Conservation (phyloP, 2,888 invertebrate genomes). For the Eustalomyia histrio region DNA sequence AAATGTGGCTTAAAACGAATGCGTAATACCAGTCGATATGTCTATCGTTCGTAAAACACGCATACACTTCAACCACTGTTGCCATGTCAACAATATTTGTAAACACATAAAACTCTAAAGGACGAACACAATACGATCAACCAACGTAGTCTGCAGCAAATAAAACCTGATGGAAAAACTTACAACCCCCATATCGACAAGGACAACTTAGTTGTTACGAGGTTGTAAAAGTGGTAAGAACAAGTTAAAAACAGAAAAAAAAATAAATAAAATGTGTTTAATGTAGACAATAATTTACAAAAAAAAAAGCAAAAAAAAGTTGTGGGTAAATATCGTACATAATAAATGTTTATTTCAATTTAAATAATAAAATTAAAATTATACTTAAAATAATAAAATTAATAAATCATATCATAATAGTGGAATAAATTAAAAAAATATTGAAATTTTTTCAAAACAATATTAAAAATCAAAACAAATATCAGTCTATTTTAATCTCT, state of each 20-base stretch:
- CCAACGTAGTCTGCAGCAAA: slow-evolving; percentile 9
- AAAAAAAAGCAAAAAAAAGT: slow-evolving; percentile 2
- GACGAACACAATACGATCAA: slow-evolving; percentile 38
- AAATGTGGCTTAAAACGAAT: slow-evolving; percentile 3
- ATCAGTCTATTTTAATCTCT: slow-evolving; percentile 63
- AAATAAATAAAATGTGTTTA: slow-evolving; percentile 43
- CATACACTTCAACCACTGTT: slow-evolving; percentile 34
- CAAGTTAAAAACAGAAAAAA: neutral
- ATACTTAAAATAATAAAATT: neutral
- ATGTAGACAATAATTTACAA: slow-evolving; percentile 21
- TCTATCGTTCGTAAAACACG: too few relatives aligned
- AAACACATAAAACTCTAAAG: neutral
- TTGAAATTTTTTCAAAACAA: slow-evolving; percentile 6
- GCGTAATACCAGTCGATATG: too few relatives aligned
- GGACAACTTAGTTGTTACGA: slow-evolving; percentile 50
- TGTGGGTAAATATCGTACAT: slow-evolving; percentile 4
- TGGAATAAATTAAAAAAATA: slow-evolving; percentile 11
- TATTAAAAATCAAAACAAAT: slow-evolving; percentile 27
- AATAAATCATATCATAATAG: slow-evolving; percentile 1
- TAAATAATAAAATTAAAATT: slow-evolving; percentile 1
- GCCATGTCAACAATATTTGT: slow-evolving; percentile 40
- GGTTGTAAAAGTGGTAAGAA: slow-evolving; percentile 34
- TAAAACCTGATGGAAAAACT: neutral
- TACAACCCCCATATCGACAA: slow-evolving; percentile 32
- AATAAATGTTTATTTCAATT: neutral